Evolutionary conservation across 2,113 vertebrate species (phyloP).

Genomic region (Conger conger): DNA sequence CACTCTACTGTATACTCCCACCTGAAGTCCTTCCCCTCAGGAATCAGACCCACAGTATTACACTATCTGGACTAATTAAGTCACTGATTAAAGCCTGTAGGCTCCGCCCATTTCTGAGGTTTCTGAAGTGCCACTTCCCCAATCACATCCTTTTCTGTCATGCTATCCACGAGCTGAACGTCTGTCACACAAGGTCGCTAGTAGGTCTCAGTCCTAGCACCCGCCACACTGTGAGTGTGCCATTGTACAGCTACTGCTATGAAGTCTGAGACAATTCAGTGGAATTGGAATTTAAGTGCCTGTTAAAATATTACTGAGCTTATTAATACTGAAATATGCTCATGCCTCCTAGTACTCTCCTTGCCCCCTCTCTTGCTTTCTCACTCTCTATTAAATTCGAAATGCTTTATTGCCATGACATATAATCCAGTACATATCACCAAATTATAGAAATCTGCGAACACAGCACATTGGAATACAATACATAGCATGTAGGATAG

Average conservation of each 20-base stretch:
- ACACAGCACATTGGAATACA: background rate
- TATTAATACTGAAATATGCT: conserved; percentile 79
- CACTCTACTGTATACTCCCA: too few relatives aligned
- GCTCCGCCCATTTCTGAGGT: too few relatives aligned
- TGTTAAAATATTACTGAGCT: conserved; percentile 83
- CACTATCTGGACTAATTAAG: too few relatives aligned
- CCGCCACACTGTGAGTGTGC: background rate
- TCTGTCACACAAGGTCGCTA: background rate
- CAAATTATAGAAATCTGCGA: background rate
- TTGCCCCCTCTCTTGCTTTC: conserved; percentile 43
- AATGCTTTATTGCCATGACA: background rate
- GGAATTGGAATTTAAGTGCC: conserved; percentile 78
- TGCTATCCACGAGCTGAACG: too few relatives aligned
- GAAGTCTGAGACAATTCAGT: conserved; percentile 69
- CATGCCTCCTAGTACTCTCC: conserved; percentile 62
- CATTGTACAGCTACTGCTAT: background rate
- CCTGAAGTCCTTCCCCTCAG: too few relatives aligned
- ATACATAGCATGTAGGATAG: background rate
- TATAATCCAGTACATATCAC: background rate
- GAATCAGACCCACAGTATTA: too few relatives aligned
- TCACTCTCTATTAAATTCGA: conserved; percentile 10
- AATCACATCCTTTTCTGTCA: too few relatives aligned
- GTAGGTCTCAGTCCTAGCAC: background rate
- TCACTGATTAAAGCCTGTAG: too few relatives aligned
- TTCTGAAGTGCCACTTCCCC: too few relatives aligned